Base-by-base conservation (phyloP, 2,113 vertebrate genomes). In the Antigone vipio region DNA sequence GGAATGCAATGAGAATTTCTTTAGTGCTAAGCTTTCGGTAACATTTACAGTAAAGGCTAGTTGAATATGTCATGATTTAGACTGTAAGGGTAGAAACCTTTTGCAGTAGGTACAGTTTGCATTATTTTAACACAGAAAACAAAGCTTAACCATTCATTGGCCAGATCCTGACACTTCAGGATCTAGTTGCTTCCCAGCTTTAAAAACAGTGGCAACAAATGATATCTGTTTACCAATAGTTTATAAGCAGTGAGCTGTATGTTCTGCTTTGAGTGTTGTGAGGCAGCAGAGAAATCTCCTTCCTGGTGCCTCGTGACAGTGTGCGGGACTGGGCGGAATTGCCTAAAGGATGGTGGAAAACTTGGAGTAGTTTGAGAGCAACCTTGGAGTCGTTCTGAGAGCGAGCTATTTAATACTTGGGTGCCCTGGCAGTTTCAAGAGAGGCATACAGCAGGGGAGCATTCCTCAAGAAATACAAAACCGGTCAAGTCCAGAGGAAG, bases 381-480 rank as follows among this genome's bases (percentile, higher is more conserved):
- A 40, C 12, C 38, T 53, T 38, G 40, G 53, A 73, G 58, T 40
- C 1, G 2, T 59, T 59, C 73, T 66, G 52, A 35, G 44, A 59
- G 19, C 27, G 9, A 40, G 24, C 5, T 58, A 14, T 58, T 85
- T 52, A 27, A 38, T 24, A 59, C 10, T 9, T 66, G 19, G 22
- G 12, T 22, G 4, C 24, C 30, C 14, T 7, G 30, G 15, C 30
- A 22, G 40, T 55, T 69, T 90, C 63, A 90, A 8, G 34, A 11
- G 11, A n/a, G 20, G 11, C 2, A 9, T 49, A 56, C 5, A 21
- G 45, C 32, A 59, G 9, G 11, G 29, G 7, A 6, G 1, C 1
- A 0, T 52, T 87, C 21, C 44, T 67, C 60, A 89, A 53, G 27
- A 75, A 63, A 32, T 9, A 21, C 9, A 42, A 56, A 55, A 22